Evolutionary conservation across 2,113 vertebrate genomes (phyloP), one percentile per base, ranked within the genome.

Genomic region (Rhinolophus sinicus): DNA sequence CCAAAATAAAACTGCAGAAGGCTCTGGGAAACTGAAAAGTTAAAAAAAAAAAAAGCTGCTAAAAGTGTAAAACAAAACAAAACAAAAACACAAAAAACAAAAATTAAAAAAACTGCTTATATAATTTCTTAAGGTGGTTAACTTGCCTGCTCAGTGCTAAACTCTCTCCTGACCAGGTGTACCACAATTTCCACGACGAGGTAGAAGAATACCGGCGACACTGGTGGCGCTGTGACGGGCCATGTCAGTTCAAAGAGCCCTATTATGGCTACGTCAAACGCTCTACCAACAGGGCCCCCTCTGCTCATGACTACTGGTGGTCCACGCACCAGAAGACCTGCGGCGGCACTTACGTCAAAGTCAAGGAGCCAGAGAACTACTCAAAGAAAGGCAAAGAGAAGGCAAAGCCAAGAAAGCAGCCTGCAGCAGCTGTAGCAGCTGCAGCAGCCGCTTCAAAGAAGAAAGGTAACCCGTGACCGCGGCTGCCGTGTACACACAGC

Each of bases 201-300:
- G 99, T 99, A 0, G 99, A 99, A 10, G 97, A 98, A 44, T 99
- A 99, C 96, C 99, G 99, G 35, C 99, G 99, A 95, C 99, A 99
- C 97, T 99, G 99, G 99, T 99, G 99, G 99, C 99, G 98, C 1
- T 99, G 99, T 95, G 83, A 98, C 0, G 99, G 99, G 5, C 99
- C 99, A 0, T 99, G 99, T 94, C 99, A 98, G 83, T 96, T 77
- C 24, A 98, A 97, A 33, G 98, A 91, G 2, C 99, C 99, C 0
- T 99, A 99, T 81, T 99, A 99, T 0, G 99, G 99, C 3, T 99
- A 99, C 0, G 99, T 99, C 92, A 99, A 99, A 86, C 99, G 99
- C 4, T 98, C 99, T 0, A 99, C 99, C 98, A 99, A 99, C 97
- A 98, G 99, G 83, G 99, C 99, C 0, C 99, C 99, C 0, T 99